Conservation (phyloP, 2,113 vertebrate species). For the Serilophus lunatus region DNA sequence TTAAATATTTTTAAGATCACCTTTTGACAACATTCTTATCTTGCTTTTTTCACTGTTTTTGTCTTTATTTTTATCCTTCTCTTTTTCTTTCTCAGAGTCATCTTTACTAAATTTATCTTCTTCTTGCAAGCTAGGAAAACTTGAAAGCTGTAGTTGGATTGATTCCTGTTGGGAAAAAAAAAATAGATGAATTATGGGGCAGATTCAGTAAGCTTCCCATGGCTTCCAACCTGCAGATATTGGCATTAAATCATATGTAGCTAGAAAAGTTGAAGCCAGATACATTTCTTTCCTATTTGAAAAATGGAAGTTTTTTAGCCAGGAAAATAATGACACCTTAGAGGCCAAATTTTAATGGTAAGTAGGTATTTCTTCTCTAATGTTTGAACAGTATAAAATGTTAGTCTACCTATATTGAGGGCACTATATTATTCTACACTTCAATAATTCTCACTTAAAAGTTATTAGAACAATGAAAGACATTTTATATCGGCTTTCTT, state of each 20-base stretch:
- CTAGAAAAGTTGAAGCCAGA: constrained; percentile 69
- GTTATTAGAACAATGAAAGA: not conserved
- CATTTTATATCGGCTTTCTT: not conserved
- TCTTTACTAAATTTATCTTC: constrained; percentile 80
- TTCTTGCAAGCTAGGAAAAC: constrained; percentile 81
- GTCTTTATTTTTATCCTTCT: constrained; percentile 82
- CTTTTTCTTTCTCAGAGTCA: constrained; percentile 82
- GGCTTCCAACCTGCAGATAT: constrained; percentile 47
- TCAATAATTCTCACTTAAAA: not conserved
- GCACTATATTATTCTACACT: not conserved
- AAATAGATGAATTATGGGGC: constrained; percentile 68
- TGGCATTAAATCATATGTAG: not conserved
- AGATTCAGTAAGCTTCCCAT: not conserved
- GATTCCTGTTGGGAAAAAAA: constrained; percentile 74
- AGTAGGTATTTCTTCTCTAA: not conserved
- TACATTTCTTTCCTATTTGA: constrained; percentile 53
- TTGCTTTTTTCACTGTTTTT: constrained; percentile 82
- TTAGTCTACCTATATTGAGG: not conserved
- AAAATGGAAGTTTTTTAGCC: not conserved
- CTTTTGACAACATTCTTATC: constrained; percentile 88
- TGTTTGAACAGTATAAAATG: not conserved
- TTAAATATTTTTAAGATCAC: constrained; percentile 72
- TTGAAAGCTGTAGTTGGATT: constrained; percentile 79
- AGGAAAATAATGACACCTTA: not conserved
- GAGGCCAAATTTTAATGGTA: not conserved